Evolutionary conservation across 2,888 invertebrate genomes (phyloP).

Genomic region (Scrobipalpa costella): DNA sequence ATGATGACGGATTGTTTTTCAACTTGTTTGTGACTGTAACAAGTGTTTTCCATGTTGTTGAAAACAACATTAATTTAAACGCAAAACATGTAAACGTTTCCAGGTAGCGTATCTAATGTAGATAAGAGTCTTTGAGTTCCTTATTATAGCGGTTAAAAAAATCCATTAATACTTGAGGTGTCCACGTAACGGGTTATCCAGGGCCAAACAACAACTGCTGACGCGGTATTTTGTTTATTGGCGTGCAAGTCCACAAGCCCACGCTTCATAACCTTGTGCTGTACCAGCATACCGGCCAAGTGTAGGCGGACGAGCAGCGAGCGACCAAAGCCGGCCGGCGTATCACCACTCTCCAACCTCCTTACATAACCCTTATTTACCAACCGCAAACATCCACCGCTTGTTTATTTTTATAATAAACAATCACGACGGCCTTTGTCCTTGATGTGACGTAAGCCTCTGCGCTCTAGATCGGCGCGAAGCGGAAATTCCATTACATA

Average conservation of each 20-base stretch:
- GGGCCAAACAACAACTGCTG: not conserved
- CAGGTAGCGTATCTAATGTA: constrained; percentile 19
- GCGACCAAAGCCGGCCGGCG: constrained; percentile 39
- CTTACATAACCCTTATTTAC: constrained; percentile 63
- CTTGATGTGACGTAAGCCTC: constrained; percentile 10
- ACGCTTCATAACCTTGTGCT: constrained; percentile 69
- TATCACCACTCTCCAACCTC: constrained; percentile 50
- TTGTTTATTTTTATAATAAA: constrained; percentile 17
- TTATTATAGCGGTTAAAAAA: not conserved
- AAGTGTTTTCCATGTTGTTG: constrained; percentile 7
- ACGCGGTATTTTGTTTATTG: constrained; percentile 39
- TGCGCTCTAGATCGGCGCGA: constrained; percentile 2
- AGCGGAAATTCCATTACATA: constrained; percentile 6
- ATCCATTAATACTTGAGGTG: not conserved
- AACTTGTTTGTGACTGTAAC: constrained; percentile 2
- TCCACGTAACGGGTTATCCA: not conserved
- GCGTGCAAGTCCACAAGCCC: constrained; percentile 56
- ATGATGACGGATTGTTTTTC: constrained; percentile 13
- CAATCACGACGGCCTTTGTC: constrained; percentile 19
- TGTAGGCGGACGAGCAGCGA: constrained; percentile 52
- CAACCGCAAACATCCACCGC: constrained; percentile 32
- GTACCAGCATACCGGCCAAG: constrained; percentile 63
- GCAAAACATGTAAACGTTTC: constrained; percentile 6
- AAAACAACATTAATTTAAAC: not conserved
- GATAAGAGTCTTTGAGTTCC: constrained; percentile 9